Percentiles rank a stretch among this genome's conserved stretches.
phyloP scores from a whole-genome alignment of 2,113 vertebrate species.

The Sus scrofa region DNA sequence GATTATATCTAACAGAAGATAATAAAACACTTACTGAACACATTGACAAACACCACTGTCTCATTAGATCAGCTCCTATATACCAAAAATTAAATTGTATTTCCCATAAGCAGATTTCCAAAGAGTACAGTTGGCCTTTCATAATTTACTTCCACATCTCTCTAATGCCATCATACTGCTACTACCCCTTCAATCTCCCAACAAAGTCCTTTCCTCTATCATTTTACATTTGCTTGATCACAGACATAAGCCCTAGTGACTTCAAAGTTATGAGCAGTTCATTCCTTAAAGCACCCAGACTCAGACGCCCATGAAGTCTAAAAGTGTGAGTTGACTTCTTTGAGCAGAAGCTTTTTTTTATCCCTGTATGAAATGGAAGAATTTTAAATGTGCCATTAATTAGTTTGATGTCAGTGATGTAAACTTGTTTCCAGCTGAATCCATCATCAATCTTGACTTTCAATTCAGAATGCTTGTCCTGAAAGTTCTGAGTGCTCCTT shows the following conservation, averaged over 20 bases:
- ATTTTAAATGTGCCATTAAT: neutral
- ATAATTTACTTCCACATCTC: neutral
- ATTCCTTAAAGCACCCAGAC: neutral
- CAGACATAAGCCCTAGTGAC: neutral
- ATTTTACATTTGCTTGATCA: neutral
- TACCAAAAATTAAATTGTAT: neutral
- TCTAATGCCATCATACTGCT: neutral
- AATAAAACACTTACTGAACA: neutral
- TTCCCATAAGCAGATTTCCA: neutral
- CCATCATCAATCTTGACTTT: slow-evolving; percentile 69
- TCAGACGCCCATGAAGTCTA: neutral
- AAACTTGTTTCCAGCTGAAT: slow-evolving; percentile 63
- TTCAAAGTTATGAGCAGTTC: neutral
- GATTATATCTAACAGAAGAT: neutral
- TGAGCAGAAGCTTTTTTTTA: slow-evolving; percentile 75
- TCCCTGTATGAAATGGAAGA: neutral
- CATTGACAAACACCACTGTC: neutral
- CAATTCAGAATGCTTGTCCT: slow-evolving; percentile 56
- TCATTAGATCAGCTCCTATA: neutral
- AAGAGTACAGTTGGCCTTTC: neutral
- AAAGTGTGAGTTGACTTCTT: slow-evolving; percentile 45
- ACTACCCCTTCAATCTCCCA: neutral
- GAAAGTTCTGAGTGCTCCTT: slow-evolving; percentile 20
- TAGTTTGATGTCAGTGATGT: slow-evolving; percentile 56
- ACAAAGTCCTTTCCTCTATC: neutral